Evolutionary conservation across 2,888 invertebrate species (phyloP), one percentile per base, ranked within the genome.

Genomic region (Nomada ruficornis): DNA sequence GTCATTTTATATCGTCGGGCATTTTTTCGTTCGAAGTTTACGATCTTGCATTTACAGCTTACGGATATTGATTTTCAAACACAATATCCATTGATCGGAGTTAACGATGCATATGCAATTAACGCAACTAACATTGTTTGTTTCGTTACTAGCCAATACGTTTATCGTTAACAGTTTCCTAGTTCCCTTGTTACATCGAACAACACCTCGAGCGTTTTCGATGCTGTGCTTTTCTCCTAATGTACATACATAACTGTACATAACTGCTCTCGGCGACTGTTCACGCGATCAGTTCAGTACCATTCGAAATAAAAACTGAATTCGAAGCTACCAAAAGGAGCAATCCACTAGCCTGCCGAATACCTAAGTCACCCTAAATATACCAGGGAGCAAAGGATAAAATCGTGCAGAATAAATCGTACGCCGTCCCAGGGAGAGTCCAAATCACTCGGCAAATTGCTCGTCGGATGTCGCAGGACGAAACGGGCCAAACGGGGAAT

Each of bases 401-500:
- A 63, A 63, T 63, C 18, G 44, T n/a, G 23, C n/a, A 9, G 15
- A 72, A 63, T 55, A 54, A 63, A 44, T 55, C 11, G 47, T 0
- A 13, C 47, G 11, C 15, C 2, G 15, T 47, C 47, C 47, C 15
- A 11, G 4, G 47, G 47, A 0, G 13, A 26, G 36, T 44, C n/a
- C 15, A 63, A 55, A 55, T 63, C 65, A 52, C 55, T 13, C 11
- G 18, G 50, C 36, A 10, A 47, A 73, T 50, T 55, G 26, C 23
- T 47, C 52, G 47, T 44, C 57, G 20, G 62, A 63, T 20, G 50
- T 59, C 60, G 55, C 68, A 15, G 44, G 54, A 47, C 11, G 65
- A 29, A 57, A 44, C 63, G 59, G 55, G 23, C 52, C 77, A 55
- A 73, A 55, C 50, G 71, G 26, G 72, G 36, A 80, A 84, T 84